phyloP scores from a whole-genome alignment of 1,140 invertebrate species.

The Nautilus pompilius region DNA sequence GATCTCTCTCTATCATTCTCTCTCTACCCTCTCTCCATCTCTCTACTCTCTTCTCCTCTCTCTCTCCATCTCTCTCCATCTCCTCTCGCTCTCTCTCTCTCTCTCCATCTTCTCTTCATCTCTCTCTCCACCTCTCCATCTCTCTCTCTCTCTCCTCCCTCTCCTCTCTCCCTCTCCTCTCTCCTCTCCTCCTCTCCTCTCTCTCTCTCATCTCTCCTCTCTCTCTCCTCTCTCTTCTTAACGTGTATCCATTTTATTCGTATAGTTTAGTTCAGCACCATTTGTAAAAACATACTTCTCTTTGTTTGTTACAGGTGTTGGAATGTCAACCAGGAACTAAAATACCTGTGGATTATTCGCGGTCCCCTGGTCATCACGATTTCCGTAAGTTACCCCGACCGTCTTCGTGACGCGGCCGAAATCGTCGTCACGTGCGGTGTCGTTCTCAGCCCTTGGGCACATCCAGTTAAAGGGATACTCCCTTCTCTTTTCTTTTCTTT shows the following conservation, averaged over 20 bases:
- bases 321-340: slow-evolving; percentile 61
- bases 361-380: slow-evolving; percentile 66
- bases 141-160: background rate
- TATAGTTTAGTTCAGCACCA: no score
- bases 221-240: background rate
- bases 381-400: slow-evolving; percentile 64
- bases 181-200: background rate
- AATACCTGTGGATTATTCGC: slow-evolving; percentile 63
- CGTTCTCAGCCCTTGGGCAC: no score
- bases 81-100: no score
- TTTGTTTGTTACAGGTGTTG: slow-evolving; percentile 62
- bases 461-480: no score
- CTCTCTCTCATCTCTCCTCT: background rate
- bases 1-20: no score
- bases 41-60: no score
- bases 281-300: no score
- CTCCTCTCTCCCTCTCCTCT: background rate
- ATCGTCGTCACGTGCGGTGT: no score
- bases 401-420: no score
- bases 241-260: slow-evolving; percentile 6
- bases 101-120: background rate
- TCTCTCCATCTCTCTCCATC: no score
- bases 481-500: no score
- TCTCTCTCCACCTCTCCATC: background rate
- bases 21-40: no score